Evolutionary conservation across 2,113 vertebrate genomes (phyloP).

Genomic region (Microtus oregoni): DNA sequence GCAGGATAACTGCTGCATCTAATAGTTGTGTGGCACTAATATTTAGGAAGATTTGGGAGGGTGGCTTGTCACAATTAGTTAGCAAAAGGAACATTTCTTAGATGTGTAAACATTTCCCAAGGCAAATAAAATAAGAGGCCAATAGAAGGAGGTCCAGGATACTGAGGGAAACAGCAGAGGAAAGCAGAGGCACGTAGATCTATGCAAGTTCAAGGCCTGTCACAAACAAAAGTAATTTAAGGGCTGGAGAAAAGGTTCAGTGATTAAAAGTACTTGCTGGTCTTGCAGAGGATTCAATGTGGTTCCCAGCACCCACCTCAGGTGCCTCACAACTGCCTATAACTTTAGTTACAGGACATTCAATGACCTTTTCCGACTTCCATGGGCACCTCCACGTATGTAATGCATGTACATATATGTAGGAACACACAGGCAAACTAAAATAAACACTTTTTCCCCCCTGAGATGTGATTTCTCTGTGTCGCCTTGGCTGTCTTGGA

Average conservation of each 20-base stretch:
- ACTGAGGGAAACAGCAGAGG: not conserved
- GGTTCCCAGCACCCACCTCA: not conserved
- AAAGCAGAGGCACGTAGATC: not conserved
- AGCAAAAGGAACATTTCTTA: not conserved
- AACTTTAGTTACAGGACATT: not conserved
- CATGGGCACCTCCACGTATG: not conserved
- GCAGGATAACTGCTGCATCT: too few relatives aligned
- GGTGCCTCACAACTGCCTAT: not conserved
- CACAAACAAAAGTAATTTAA: not conserved
- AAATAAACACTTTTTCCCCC: not conserved
- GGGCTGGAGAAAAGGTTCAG: not conserved
- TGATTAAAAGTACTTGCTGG: not conserved
- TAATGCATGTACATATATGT: not conserved
- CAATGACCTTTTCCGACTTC: not conserved
- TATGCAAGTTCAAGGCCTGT: not conserved
- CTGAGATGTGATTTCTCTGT: too few relatives aligned
- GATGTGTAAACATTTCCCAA: not conserved
- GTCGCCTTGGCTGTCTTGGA: not conserved
- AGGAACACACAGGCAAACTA: not conserved
- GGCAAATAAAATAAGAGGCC: not conserved
- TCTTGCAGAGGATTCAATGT: not conserved
- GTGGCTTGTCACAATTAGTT: constrained; percentile 1
- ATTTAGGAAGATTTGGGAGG: not conserved
- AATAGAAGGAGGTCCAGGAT: not conserved
- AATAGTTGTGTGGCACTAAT: not conserved